Evolutionary conservation across 2,113 vertebrate species (phyloP).

Genomic region (Brachyhypopomus gauderio): DNA sequence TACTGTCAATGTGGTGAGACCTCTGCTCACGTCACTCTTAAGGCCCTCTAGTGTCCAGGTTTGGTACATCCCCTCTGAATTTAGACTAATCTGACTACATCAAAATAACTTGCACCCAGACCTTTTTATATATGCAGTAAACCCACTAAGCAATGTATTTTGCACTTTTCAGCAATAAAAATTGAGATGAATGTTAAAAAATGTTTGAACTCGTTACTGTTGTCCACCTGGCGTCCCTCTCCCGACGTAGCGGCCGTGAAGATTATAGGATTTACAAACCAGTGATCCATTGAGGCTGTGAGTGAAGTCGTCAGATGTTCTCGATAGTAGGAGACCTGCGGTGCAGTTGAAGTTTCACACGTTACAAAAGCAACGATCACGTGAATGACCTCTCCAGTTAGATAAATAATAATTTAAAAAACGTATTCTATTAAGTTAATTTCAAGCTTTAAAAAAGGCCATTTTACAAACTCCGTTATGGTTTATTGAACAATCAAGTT

Average conservation of each 20-base stretch:
- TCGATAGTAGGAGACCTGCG: too few species aligned
- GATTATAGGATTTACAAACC: too few species aligned
- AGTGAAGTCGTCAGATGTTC: too few species aligned
- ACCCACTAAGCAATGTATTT: slow-evolving; percentile 5
- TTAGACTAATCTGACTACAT: too few species aligned
- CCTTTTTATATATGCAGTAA: slow-evolving; percentile 5
- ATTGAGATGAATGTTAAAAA: neutral
- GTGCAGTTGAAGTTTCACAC: neutral
- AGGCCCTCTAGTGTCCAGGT: neutral
- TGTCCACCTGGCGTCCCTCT: too few species aligned
- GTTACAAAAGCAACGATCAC: too few species aligned
- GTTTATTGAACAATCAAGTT: neutral
- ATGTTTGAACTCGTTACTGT: neutral
- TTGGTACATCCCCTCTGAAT: neutral
- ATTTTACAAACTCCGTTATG: neutral
- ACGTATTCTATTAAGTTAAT: too few species aligned
- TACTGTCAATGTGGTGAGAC: neutral
- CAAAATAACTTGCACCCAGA: neutral
- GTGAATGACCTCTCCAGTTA: too few species aligned
- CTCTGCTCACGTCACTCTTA: neutral
- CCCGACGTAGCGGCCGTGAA: too few species aligned
- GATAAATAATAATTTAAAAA: too few species aligned
- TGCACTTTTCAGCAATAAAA: slow-evolving; percentile 17
- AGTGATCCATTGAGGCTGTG: too few species aligned
- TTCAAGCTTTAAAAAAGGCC: too few species aligned